phyloP scores from a whole-genome alignment of 2,888 invertebrate genomes.

The Litoditis marina region DNA sequence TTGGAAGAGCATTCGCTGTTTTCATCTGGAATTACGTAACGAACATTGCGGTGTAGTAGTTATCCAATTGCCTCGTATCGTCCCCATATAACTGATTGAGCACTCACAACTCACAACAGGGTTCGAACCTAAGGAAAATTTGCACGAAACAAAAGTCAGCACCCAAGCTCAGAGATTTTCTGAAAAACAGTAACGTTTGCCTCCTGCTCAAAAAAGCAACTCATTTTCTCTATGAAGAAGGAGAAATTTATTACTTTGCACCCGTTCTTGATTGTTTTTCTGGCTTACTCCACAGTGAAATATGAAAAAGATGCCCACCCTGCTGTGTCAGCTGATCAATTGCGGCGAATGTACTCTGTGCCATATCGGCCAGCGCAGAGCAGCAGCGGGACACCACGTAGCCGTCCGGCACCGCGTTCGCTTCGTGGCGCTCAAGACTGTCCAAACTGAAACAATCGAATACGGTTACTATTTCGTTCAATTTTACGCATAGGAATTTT shows the following conservation, averaged over 20 bases:
- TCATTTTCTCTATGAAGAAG: no score
- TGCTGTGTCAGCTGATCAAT: slow-evolving; percentile 26
- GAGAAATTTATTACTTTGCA: no score
- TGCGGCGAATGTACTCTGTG: slow-evolving; percentile 26
- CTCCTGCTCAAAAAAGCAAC: no score
- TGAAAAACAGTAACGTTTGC: no score
- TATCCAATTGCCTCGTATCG: no score
- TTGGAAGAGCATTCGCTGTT: not conserved
- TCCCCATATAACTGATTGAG: no score
- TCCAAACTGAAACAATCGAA: slow-evolving; percentile 79
- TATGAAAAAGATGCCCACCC: not conserved
- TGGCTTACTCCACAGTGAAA: not conserved
- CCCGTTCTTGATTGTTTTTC: not conserved
- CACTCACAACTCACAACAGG: no score
- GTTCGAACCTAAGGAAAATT: no score
- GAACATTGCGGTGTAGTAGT: no score
- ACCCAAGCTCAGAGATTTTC: no score
- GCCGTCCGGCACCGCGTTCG: slow-evolving; percentile 89
- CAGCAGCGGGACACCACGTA: slow-evolving; percentile 84
- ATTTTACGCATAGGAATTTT: no score
- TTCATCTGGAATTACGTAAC: not conserved
- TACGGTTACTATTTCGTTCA: not conserved
- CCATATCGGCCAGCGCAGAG: slow-evolving; percentile 30
- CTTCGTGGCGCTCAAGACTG: slow-evolving; percentile 90
- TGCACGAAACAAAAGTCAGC: no score